Evolutionary conservation across 2,797 vertebrate genomes (phyloP).

Genomic region (Hipposideros larvatus): DNA sequence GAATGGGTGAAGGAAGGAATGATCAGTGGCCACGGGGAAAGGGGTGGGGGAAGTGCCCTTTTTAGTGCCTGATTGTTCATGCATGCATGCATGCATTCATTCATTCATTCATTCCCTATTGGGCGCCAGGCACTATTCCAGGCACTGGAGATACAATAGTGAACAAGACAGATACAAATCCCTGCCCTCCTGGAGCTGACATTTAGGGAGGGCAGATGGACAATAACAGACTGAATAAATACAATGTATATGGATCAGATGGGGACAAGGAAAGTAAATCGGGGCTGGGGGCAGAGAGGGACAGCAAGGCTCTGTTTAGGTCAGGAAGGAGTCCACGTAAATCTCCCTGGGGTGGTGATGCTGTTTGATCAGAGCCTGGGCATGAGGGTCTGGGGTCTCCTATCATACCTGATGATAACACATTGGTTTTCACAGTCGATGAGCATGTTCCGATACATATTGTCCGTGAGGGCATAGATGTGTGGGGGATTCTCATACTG

Average conservation of each 20-base stretch:
- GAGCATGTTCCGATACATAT: slow-evolving; percentile 99
- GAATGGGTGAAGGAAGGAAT: background rate
- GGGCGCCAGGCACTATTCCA: background rate
- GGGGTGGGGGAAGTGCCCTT: background rate
- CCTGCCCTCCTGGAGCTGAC: background rate
- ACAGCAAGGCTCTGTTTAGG: background rate
- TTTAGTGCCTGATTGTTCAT: background rate
- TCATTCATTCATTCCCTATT: background rate
- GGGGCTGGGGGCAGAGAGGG: background rate
- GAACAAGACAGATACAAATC: background rate
- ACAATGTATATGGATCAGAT: background rate
- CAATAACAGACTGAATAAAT: background rate
- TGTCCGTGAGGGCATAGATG: slow-evolving; percentile 96
- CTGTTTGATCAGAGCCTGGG: background rate
- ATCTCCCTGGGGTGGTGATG: background rate
- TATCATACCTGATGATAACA: slow-evolving; percentile 96
- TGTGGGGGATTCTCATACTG: slow-evolving; percentile 99
- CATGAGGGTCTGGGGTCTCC: background rate
- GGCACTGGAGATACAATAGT: background rate
- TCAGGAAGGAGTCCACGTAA: background rate
- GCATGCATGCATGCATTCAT: background rate
- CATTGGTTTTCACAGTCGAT: slow-evolving; percentile 98
- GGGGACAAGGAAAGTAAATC: background rate
- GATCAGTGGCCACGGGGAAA: background rate
- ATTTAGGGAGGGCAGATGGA: background rate